Conservation (phyloP, 2,797 vertebrate species). For the Labeo calbasu region DNA sequence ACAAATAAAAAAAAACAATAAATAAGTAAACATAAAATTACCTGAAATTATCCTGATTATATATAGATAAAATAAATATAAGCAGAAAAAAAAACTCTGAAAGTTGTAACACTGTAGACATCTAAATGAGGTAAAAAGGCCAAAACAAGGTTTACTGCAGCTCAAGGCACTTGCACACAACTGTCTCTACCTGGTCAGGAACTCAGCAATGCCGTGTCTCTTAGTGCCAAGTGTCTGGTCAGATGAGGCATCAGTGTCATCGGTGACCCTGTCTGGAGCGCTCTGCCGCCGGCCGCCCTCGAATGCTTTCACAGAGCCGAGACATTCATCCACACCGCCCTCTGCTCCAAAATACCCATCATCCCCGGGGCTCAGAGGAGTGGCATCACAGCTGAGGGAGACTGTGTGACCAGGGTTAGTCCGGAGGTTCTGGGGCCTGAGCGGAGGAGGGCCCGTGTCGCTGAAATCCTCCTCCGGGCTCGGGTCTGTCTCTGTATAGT, state of each 20-base stretch:
- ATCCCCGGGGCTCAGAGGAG: conserved; percentile 71
- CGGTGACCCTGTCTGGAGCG: conserved; percentile 77
- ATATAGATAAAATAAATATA: background rate
- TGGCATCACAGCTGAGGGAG: conserved; percentile 81
- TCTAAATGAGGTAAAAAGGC: background rate
- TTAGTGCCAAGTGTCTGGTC: conserved; percentile 74
- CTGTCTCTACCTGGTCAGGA: conserved; percentile 84
- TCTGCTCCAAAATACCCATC: conserved; percentile 69
- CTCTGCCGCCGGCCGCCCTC: conserved; percentile 86
- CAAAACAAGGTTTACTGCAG: background rate
- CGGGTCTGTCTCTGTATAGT: conserved; percentile 62
- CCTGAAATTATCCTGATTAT: background rate
- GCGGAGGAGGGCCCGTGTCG: conserved; percentile 50
- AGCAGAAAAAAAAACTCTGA: background rate
- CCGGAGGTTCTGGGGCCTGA: conserved; percentile 73
- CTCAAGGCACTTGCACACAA: background rate
- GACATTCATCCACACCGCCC: conserved; percentile 70
- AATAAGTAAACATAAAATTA: background rate
- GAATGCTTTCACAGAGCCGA: conserved; percentile 75
- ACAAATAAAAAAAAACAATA: background rate
- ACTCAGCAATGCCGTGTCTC: conserved; percentile 83
- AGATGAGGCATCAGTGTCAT: conserved; percentile 32
- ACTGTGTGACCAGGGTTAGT: conserved; percentile 65
- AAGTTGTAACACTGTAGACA: background rate
- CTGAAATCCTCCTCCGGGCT: conserved; percentile 48